These are phyloP conservation scores for Caretta caretta DNA, from an alignment of 2,113 vertebrate genomes.

Conservation along the genomic window DNA sequence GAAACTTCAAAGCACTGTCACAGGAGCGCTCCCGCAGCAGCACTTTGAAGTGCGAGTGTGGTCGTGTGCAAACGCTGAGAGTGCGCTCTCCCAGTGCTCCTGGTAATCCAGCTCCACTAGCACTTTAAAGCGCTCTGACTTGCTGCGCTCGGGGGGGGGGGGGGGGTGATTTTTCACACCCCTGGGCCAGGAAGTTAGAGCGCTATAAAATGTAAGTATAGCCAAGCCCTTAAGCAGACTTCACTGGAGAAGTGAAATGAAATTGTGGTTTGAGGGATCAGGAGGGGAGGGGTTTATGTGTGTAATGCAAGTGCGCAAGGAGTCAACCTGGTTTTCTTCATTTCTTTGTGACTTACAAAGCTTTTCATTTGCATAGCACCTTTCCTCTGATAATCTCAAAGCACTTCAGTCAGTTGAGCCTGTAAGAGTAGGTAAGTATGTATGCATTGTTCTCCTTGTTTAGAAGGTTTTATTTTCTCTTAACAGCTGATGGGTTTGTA, in stretches of 20 bases:
- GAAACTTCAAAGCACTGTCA: no score
- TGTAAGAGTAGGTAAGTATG: background rate
- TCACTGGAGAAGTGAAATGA: background rate
- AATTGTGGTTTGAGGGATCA: background rate
- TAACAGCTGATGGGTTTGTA: background rate
- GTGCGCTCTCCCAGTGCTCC: no score
- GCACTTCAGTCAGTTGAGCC: background rate
- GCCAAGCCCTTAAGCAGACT: background rate
- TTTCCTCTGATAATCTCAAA: slow-evolving; percentile 26
- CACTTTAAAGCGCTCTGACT: no score
- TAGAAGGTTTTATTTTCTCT: slow-evolving; percentile 11
- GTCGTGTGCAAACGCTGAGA: no score
- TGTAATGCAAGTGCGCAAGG: background rate
- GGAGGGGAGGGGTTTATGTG: background rate
- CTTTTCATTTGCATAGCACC: slow-evolving; percentile 48
- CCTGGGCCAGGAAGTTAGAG: no score
- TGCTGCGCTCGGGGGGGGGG: no score
- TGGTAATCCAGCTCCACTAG: no score
- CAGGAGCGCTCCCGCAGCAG: no score
- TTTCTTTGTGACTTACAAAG: slow-evolving; percentile 17
- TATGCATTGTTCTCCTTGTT: slow-evolving; percentile 47
- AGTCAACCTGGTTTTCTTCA: background rate
- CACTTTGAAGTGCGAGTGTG: no score
- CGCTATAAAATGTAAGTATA: no score
- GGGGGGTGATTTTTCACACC: no score